These are phyloP conservation scores for Sinocyclocheilus anshuiensis DNA, from an alignment of 2,113 vertebrate species.

Conservation along the genomic window DNA sequence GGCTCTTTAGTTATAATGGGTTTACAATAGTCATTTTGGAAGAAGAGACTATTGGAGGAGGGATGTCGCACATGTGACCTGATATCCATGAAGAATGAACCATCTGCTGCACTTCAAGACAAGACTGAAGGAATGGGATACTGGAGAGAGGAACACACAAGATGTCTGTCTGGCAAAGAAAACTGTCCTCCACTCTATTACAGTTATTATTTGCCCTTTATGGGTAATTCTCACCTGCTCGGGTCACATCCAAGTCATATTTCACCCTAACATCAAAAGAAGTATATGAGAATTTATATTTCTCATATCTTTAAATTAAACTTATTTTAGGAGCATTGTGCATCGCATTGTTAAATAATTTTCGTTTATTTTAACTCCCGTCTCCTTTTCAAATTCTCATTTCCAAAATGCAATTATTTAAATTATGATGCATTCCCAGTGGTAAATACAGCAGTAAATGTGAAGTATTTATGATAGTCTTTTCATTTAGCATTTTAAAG, in stretches of 20 bases:
- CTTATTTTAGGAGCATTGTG: neutral
- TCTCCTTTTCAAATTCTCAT: too few relatives aligned
- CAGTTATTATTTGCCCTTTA: neutral
- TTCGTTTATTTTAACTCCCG: neutral
- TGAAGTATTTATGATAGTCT: too few relatives aligned
- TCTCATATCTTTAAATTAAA: neutral
- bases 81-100: constrained; percentile 49
- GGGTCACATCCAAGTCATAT: neutral
- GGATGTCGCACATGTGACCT: constrained; percentile 42
- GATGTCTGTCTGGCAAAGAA: constrained; percentile 7
- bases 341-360: neutral
- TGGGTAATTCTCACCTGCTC: neutral
- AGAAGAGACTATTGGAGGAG: constrained; percentile 23
- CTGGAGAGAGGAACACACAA: constrained; percentile 33
- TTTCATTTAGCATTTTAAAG: too few relatives aligned
- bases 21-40: constrained; percentile 43
- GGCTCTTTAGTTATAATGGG: constrained; percentile 37
- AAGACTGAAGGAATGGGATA: constrained; percentile 25
- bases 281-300: neutral
- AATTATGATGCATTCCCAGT: too few relatives aligned
- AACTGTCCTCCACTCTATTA: neutral
- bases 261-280: neutral
- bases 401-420: too few relatives aligned
- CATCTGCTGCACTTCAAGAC: constrained; percentile 41
- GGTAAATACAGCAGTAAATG: too few relatives aligned